A percentile compares a stretch with the other conserved stretches of the same genome.
These are phyloP conservation scores for Falco rusticolus DNA, from an alignment of 2,797 vertebrate genomes.

Conservation along the genomic window DNA sequence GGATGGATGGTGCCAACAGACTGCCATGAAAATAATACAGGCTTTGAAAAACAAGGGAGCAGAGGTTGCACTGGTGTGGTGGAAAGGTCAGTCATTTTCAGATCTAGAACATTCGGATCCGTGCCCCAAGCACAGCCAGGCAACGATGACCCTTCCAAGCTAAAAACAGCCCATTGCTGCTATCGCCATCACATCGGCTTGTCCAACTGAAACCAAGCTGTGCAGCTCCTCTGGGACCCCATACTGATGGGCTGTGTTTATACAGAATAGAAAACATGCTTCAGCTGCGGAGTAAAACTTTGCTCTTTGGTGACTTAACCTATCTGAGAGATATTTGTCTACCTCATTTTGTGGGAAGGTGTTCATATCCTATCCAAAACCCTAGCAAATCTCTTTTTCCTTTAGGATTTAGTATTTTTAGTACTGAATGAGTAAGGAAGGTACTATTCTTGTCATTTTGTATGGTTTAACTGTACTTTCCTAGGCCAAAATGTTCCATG, in stretches of 20 bases:
- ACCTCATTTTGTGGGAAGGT: not conserved
- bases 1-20: not conserved
- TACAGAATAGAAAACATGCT: not conserved
- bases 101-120: not conserved
- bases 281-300: not conserved
- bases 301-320: not conserved
- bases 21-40: not conserved
- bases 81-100: too few relatives aligned
- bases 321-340: not conserved
- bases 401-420: not conserved
- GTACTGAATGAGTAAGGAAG: not conserved
- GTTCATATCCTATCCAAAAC: not conserved
- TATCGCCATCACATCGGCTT: rapidly evolving
- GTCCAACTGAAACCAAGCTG: rapidly evolving
- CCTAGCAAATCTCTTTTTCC: not conserved
- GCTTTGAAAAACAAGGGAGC: not conserved
- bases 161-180: not conserved
- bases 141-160: not conserved
- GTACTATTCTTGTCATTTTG: not conserved
- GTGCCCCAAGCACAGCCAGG: not conserved
- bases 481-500: not conserved
- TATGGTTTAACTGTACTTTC: conserved; percentile 44
- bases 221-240: not conserved
- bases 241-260: rapidly evolving
- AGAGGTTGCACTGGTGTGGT: too few relatives aligned